Evolutionary conservation across 2,113 vertebrate species (phyloP).

Genomic region (Camelus bactrianus): DNA sequence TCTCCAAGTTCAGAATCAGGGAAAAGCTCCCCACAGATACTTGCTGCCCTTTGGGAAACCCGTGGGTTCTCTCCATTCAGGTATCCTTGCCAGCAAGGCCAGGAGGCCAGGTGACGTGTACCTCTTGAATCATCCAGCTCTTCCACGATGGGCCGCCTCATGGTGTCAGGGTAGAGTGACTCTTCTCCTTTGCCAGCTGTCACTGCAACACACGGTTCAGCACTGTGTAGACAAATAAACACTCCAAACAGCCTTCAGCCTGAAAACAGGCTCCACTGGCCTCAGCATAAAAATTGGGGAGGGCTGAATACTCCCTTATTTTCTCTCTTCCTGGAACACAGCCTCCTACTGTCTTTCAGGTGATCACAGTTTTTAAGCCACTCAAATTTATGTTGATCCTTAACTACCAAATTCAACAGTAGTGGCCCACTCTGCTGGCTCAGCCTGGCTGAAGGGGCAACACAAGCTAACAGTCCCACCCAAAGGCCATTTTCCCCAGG

Average conservation of each 20-base stretch:
- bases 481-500: neutral
- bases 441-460: neutral
- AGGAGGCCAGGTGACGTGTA: neutral
- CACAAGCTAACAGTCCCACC: constrained; percentile 13
- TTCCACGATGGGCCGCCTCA: neutral
- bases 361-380: constrained; percentile 67
- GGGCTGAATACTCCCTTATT: constrained; percentile 73
- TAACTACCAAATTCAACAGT: constrained; percentile 43
- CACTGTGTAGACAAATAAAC: constrained; percentile 78
- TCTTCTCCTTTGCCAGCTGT: constrained; percentile 70
- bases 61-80: neutral
- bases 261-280: constrained; percentile 73
- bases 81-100: neutral
- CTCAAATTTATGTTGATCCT: constrained; percentile 48
- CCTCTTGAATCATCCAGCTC: constrained; percentile 49
- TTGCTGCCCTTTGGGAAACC: neutral
- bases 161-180: constrained; percentile 55
- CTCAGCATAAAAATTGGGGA: constrained; percentile 65
- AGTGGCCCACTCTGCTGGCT: neutral
- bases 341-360: constrained; percentile 77
- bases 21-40: neutral
- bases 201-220: constrained; percentile 71
- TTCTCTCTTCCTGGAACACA: constrained; percentile 79
- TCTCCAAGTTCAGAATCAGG: neutral
- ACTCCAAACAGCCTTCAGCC: constrained; percentile 72